A percentile compares a stretch with the other conserved stretches of the same genome.
phyloP scores from a whole-genome alignment of 1,140 invertebrate genomes.

The Pseudobourletiella spinata region DNA sequence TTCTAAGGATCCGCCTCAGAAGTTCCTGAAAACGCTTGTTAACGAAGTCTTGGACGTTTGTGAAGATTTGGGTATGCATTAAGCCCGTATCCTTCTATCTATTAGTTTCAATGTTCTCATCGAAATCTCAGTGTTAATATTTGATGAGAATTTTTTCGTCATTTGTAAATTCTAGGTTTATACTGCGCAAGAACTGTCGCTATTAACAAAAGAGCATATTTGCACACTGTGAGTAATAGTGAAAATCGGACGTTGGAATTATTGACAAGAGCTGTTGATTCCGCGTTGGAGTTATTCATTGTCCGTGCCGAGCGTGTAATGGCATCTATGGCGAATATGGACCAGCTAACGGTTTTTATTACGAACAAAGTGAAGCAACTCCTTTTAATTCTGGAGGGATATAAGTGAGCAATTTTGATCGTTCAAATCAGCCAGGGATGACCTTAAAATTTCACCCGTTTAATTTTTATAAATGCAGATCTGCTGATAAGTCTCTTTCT shows the following conservation, averaged over 20 bases:
- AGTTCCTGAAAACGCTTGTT: slow-evolving; percentile 6
- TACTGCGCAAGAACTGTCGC: slow-evolving; percentile 5
- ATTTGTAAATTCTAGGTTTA: slow-evolving; percentile 25
- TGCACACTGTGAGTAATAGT: not conserved
- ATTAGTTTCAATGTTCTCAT: no score
- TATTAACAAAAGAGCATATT: slow-evolving; percentile 2
- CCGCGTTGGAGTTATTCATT: not conserved
- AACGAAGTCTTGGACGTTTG: slow-evolving; percentile 23
- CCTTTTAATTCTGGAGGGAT: slow-evolving; percentile 4
- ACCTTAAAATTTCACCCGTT: no score
- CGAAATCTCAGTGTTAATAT: no score
- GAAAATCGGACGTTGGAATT: not conserved
- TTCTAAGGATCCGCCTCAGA: not conserved
- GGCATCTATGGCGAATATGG: not conserved
- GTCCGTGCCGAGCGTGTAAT: not conserved
- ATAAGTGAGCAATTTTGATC: not conserved
- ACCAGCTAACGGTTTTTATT: not conserved
- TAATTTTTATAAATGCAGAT: not conserved
- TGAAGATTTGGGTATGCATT: slow-evolving; percentile 33
- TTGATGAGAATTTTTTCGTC: no score
- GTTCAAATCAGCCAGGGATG: no score
- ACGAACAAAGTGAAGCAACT: not conserved
- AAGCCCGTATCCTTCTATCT: no score
- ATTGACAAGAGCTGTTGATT: not conserved
- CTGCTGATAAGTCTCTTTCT: slow-evolving; percentile 45